A percentile compares a stretch with the other conserved stretches of the same genome.
Evolutionary conservation across 2,113 vertebrate genomes (phyloP).

Genomic region (Xiphophorus maculatus): DNA sequence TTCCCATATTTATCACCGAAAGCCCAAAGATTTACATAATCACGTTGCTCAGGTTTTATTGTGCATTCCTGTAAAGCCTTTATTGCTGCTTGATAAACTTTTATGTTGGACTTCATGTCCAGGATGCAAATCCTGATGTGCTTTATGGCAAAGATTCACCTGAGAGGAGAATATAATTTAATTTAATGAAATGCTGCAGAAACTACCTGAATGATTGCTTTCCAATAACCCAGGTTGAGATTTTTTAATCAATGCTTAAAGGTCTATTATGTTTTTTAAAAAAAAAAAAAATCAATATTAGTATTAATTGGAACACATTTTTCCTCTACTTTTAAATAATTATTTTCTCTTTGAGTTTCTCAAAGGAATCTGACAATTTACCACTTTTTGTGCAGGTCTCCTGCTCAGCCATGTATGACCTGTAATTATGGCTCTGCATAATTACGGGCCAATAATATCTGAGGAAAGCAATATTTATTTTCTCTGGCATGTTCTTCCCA

Average conservation of each 20-base stretch:
- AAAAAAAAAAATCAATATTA: not conserved
- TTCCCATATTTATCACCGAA: conserved; percentile 24
- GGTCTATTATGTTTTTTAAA: not conserved
- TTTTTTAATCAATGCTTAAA: not conserved
- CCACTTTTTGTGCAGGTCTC: conserved; percentile 4
- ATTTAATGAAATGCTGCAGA: not conserved
- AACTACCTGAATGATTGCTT: not conserved
- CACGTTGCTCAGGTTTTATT: not conserved
- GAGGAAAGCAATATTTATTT: not conserved
- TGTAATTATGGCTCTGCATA: not conserved
- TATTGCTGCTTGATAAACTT: conserved; percentile 10
- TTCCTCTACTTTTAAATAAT: not conserved
- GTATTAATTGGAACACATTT: conserved; percentile 20
- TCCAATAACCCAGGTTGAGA: not conserved
- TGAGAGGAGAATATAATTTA: not conserved
- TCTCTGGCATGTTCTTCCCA: not conserved
- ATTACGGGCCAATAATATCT: conserved; percentile 1
- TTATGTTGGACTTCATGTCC: conserved; percentile 14
- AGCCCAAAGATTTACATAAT: conserved; percentile 13
- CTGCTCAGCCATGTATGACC: not conserved
- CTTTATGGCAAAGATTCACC: conserved; percentile 6
- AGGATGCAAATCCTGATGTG: not conserved
- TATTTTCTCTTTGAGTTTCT: not conserved
- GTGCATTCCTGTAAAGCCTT: conserved; percentile 11
- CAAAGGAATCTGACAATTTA: not conserved